These are phyloP conservation scores for Panthera uncia DNA, from an alignment of 2,113 vertebrate species.

Conservation along the genomic window DNA sequence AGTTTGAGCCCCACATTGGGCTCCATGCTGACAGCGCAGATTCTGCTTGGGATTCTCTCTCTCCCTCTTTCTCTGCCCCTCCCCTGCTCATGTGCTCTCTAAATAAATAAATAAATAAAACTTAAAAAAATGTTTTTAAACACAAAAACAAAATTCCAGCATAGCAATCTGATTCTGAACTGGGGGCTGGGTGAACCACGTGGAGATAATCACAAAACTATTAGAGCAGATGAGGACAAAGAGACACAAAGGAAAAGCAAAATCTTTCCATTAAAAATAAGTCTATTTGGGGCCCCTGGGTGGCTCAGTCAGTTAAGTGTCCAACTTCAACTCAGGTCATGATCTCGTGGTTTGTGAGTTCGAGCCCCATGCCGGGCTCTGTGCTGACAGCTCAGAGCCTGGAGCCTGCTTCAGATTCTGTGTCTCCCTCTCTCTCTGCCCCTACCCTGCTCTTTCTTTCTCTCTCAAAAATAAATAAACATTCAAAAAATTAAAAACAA, in stretches of 20 bases:
- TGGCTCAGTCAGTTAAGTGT: too few species aligned
- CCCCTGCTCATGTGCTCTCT: not conserved
- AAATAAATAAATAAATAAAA: not conserved
- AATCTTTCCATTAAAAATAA: not conserved
- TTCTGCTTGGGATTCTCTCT: not conserved
- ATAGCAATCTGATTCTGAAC: constrained; percentile 3
- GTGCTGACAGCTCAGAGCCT: too few species aligned
- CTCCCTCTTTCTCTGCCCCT: not conserved
- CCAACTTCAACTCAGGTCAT: too few species aligned
- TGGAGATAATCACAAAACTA: constrained; percentile 49
- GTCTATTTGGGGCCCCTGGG: too few species aligned
- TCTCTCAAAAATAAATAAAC: too few species aligned
- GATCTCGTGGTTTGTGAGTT: too few species aligned
- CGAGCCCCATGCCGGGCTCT: too few species aligned
- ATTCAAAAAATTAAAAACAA: not conserved
- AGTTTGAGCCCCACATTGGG: not conserved
- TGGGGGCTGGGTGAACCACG: not conserved
- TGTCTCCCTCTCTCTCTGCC: too few species aligned
- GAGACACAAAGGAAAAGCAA: not conserved
- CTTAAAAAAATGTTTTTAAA: not conserved
- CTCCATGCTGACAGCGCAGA: not conserved
- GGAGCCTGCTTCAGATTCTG: too few species aligned
- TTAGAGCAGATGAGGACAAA: not conserved
- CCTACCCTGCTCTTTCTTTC: too few species aligned
- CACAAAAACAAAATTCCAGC: not conserved